These are phyloP conservation scores for Ceuthmochares aereus DNA, from an alignment of 2,113 vertebrate genomes.

Conservation along the genomic window DNA sequence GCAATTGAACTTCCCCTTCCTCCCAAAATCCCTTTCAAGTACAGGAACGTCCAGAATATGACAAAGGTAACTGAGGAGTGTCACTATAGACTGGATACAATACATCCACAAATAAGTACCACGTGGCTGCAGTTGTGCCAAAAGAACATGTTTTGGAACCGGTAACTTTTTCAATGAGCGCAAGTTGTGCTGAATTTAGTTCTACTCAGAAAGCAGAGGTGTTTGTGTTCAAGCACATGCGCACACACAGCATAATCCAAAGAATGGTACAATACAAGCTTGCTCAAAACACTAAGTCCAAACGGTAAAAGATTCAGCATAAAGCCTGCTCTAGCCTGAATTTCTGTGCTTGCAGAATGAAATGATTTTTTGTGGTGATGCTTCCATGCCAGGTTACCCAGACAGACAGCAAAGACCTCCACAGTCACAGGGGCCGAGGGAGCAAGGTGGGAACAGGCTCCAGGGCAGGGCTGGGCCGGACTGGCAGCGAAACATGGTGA, in stretches of 20 bases:
- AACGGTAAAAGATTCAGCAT: background rate
- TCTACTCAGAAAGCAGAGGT: background rate
- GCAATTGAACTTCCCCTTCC: background rate
- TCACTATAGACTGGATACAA: fast-evolving
- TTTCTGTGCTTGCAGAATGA: background rate
- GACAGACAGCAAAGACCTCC: background rate
- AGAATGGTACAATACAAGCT: background rate
- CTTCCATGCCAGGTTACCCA: fast-evolving
- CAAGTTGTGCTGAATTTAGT: background rate
- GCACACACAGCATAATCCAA: background rate
- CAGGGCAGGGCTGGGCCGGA: background rate
- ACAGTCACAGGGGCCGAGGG: background rate
- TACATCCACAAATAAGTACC: background rate
- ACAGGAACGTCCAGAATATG: background rate
- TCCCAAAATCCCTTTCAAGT: background rate
- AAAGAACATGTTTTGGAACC: background rate
- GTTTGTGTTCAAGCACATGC: background rate
- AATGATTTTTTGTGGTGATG: background rate
- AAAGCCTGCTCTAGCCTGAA: background rate
- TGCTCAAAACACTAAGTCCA: background rate
- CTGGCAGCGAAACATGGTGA: too few species aligned
- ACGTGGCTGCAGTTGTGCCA: background rate
- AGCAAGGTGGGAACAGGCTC: background rate
- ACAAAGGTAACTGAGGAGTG: fast-evolving
- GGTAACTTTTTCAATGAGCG: background rate